Percentiles rank a stretch among this genome's conserved stretches.
Evolutionary conservation across 2,888 invertebrate species (phyloP).

Genomic region (Cotesia congregata): DNA sequence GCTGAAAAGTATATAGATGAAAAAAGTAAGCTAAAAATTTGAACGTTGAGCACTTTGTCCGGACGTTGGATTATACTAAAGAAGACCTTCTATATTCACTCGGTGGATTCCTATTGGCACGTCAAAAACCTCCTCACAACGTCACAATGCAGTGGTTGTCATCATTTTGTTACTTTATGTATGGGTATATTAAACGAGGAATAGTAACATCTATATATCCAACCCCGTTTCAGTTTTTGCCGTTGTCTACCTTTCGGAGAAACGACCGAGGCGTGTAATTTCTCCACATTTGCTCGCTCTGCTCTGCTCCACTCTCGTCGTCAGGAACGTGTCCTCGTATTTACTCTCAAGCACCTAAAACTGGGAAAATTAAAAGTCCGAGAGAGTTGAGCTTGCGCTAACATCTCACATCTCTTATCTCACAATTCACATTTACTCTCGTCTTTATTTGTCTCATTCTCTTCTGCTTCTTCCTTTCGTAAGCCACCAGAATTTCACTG

Average conservation of each 20-base stretch:
- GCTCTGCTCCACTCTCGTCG: background rate
- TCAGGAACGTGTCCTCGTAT: background rate
- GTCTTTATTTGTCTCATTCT: background rate
- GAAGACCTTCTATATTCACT: background rate
- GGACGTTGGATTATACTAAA: slow-evolving; percentile 35
- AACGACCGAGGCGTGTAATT: slow-evolving; percentile 11
- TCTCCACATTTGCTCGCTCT: background rate
- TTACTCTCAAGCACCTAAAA: slow-evolving; percentile 16
- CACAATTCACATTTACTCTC: background rate
- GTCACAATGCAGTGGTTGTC: slow-evolving; percentile 2
- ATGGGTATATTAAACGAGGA: background rate
- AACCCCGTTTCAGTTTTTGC: background rate
- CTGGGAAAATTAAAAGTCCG: slow-evolving; percentile 15
- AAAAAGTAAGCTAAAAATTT: slow-evolving; percentile 4
- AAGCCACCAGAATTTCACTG: background rate
- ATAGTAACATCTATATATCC: background rate
- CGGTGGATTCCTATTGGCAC: slow-evolving; percentile 5
- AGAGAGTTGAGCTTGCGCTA: background rate
- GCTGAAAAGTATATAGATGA: slow-evolving; percentile 3
- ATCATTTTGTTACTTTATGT: background rate
- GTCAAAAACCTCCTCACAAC: background rate
- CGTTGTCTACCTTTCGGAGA: slow-evolving; percentile 8
- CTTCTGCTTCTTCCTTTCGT: background rate
- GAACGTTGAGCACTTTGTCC: slow-evolving; percentile 30
- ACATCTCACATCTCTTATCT: background rate